phyloP scores from a whole-genome alignment of 2,797 vertebrate species.

The Staurois parvus region DNA sequence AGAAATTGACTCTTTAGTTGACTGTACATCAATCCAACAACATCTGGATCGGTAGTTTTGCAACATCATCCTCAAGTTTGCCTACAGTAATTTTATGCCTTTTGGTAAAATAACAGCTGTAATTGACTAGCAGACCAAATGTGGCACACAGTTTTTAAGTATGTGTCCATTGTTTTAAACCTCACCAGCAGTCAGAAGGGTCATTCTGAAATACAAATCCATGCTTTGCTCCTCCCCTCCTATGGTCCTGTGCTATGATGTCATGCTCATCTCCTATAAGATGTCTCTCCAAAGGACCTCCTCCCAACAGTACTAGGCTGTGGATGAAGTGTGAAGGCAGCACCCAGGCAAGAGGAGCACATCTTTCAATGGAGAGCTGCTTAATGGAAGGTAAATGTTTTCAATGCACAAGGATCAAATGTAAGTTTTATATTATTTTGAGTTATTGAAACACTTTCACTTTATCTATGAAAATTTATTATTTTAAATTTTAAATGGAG shows the following conservation, averaged over 20 bases:
- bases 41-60: too few species aligned
- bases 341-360: background rate
- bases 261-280: slow-evolving; percentile 51
- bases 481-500: too few species aligned
- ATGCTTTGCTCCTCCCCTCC: slow-evolving; percentile 39
- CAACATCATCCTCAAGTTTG: too few species aligned
- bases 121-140: background rate
- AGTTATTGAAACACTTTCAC: too few species aligned
- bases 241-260: slow-evolving; percentile 51
- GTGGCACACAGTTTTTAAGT: background rate
- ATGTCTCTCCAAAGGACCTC: background rate
- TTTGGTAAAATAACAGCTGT: background rate
- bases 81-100: background rate
- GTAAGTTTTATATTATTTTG: background rate
- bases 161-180: background rate
- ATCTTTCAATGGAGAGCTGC: slow-evolving; percentile 22
- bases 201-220: slow-evolving; percentile 12
- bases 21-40: too few species aligned
- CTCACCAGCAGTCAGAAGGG: background rate
- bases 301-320: slow-evolving; percentile 14
- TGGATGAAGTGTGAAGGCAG: slow-evolving; percentile 6
- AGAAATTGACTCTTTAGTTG: too few species aligned
- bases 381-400: slow-evolving; percentile 49
- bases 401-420: background rate
- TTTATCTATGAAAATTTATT: too few species aligned